Evolutionary conservation across 2,888 invertebrate genomes (phyloP), one percentile per base, ranked within the genome.

Genomic region (Eurytoma adleriae): DNA sequence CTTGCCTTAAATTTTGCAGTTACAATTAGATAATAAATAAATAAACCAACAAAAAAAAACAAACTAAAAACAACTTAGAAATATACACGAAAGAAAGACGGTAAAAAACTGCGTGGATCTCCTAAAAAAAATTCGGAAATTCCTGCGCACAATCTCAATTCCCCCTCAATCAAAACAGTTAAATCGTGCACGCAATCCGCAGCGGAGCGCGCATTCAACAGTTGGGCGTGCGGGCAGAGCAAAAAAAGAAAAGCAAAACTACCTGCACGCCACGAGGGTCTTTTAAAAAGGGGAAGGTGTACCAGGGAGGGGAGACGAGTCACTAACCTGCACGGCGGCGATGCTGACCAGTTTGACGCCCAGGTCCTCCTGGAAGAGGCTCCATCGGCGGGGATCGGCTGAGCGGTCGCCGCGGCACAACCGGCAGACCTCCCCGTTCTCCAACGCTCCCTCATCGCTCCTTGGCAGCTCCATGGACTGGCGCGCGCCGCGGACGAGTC

Each of bases 301-400:
- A 70, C 4, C 13, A 14, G 24, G 14, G 50, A 3, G 16, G n/a
- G 56, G n/a, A 18, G 56, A 5, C 54, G 24, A 18, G 59, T n/a
- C 5, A 50, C 50, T 89, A 89, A 89, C 89, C 89, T 89, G 87
- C 72, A 89, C 87, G 13, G 87, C 86, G 78, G 88, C 89, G 73
- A 88, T 84, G 56, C 87, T 87, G 88, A 88, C 88, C 72, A 89
- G 83, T 84, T 89, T 89, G 73, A 80, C 79, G 48, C 86, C 79
- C 78, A 88, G 84, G 66, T 84, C 83, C 73, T 52, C n/a, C 52
- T 59, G 40, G 64, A 78, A 73, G 0, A 75, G 57, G 10, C 5
- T 64, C 78, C 81, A 76, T 14, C 64, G 67, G 3, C 27, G 20
- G 2, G 67, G 24, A 3, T 14, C 62, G 0, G 18, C 0, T 0